Conservation (phyloP, 2,113 vertebrate genomes). For the Vanacampus margaritifer region DNA sequence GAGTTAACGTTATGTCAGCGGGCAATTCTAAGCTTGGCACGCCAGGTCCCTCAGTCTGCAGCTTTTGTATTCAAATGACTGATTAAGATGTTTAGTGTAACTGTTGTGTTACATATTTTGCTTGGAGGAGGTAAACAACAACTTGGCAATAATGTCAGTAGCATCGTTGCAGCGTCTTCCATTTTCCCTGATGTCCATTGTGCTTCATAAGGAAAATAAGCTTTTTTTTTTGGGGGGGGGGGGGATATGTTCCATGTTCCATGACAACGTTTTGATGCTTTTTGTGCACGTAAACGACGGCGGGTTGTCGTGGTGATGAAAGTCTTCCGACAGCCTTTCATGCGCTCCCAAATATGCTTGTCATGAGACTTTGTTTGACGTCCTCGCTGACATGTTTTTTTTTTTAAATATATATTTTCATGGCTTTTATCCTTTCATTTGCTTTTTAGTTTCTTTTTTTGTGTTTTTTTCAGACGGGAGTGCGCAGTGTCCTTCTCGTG, state of each 20-base stretch:
- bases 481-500: neutral
- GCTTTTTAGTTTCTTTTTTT: neutral
- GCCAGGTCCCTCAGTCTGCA: neutral
- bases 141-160: neutral
- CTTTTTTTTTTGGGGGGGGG: neutral
- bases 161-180: neutral
- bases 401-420: neutral
- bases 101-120: neutral
- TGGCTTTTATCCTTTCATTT: constrained; percentile 3
- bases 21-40: neutral
- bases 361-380: constrained; percentile 1
- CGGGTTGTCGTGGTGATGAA: constrained; percentile 8
- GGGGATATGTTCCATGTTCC: neutral
- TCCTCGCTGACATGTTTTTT: neutral
- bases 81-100: neutral
- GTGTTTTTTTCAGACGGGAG: neutral
- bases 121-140: neutral
- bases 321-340: neutral
- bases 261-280: constrained; percentile 1
- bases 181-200: neutral
- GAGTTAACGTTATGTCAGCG: neutral
- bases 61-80: neutral
- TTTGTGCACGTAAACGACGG: neutral
- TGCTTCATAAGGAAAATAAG: neutral
- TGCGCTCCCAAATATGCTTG: neutral